Evolutionary conservation across 2,888 invertebrate species (phyloP).

Genomic region (Xestia c-nigrum): DNA sequence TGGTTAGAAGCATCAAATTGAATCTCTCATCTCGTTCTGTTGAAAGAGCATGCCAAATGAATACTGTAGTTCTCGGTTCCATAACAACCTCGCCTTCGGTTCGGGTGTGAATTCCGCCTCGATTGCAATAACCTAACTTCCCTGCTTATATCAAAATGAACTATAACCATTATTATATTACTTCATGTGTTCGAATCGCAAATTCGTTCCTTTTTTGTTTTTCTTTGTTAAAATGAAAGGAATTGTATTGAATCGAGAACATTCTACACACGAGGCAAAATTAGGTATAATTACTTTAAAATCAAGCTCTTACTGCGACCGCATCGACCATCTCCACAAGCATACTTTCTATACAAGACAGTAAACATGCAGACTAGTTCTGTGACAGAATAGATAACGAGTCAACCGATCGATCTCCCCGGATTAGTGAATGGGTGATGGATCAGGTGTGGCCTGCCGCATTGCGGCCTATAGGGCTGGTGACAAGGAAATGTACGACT

Average conservation of each 20-base stretch:
- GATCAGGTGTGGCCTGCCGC: slow-evolving; percentile 50
- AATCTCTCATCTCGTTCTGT: background rate
- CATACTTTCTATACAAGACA: background rate
- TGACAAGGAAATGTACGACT: background rate
- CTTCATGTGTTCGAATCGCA: background rate
- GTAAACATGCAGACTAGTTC: slow-evolving; percentile 7
- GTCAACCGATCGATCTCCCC: slow-evolving; percentile 38
- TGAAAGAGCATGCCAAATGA: background rate
- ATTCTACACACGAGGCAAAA: background rate
- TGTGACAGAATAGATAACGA: slow-evolving; percentile 32
- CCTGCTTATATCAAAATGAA: too few relatives aligned
- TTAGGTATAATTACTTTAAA: background rate
- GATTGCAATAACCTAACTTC: too few relatives aligned
- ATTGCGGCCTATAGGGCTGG: slow-evolving; percentile 31
- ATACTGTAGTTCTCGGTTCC: too few relatives aligned
- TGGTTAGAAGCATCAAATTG: background rate
- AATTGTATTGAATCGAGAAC: background rate
- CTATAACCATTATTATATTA: too few relatives aligned
- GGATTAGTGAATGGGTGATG: slow-evolving; percentile 41
- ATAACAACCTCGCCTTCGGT: too few relatives aligned
- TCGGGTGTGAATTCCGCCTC: too few relatives aligned
- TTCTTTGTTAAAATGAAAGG: background rate
- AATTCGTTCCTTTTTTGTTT: background rate
- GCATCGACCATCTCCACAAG: background rate
- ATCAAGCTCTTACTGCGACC: background rate